These are phyloP conservation scores for Eupeodes latifasciatus DNA, from an alignment of 2,888 invertebrate genomes.

Conservation along the genomic window DNA sequence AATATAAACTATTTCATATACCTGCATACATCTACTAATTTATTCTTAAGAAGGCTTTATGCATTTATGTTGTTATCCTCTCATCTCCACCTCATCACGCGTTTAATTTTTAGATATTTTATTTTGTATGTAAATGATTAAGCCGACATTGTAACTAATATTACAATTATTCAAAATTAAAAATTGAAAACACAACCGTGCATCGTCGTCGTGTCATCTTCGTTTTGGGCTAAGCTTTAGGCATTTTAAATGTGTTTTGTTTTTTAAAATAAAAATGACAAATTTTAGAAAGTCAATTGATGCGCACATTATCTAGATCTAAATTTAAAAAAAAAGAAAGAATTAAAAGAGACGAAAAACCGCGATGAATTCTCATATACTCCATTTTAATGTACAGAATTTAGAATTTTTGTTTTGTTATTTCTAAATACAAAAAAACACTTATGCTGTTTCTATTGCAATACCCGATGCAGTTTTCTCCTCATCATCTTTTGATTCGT, in stretches of 20 bases:
- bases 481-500: slow-evolving; percentile 54
- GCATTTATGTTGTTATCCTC: not conserved
- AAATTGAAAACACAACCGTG: not conserved
- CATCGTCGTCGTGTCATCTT: no score
- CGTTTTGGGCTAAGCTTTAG: not conserved
- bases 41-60: slow-evolving; percentile 13
- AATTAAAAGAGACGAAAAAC: slow-evolving; percentile 20
- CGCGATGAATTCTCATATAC: slow-evolving; percentile 48
- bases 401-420: not conserved
- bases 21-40: not conserved
- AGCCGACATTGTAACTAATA: not conserved
- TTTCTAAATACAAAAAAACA: not conserved
- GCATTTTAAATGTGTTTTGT: not conserved
- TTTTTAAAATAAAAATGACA: slow-evolving; percentile 7
- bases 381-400: slow-evolving; percentile 60
- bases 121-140: not conserved
- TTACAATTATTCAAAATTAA: slow-evolving; percentile 6
- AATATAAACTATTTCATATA: slow-evolving; percentile 12
- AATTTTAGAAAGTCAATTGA: not conserved
- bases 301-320: slow-evolving; percentile 26
- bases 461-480: slow-evolving; percentile 42
- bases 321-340: slow-evolving; percentile 19
- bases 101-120: not conserved
- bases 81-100: not conserved
- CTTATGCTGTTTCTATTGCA: slow-evolving; percentile 62